A percentile compares a stretch with the other conserved stretches of the same genome.
These are phyloP conservation scores for Solea senegalensis DNA, from an alignment of 2,113 vertebrate species.

Conservation along the genomic window DNA sequence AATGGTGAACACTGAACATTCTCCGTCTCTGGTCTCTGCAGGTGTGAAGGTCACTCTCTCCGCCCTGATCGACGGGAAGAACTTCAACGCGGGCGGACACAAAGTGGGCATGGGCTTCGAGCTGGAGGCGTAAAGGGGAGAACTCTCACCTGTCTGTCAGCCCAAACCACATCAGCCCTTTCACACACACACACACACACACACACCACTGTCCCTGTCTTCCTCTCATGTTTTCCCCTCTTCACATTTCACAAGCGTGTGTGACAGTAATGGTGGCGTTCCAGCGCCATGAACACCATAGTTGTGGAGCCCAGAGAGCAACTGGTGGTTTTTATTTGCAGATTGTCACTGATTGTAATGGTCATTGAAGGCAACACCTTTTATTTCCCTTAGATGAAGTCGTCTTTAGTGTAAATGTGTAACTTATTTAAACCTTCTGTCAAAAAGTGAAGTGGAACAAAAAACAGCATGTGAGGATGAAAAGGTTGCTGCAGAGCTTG, in stretches of 20 bases:
- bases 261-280: constrained; percentile 40
- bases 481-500: constrained; percentile 19
- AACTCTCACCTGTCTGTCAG: neutral
- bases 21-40: constrained; percentile 53
- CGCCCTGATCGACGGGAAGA: constrained; percentile 94
- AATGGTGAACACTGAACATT: no score
- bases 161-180: constrained; percentile 7
- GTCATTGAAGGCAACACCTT: constrained; percentile 43
- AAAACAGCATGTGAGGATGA: constrained; percentile 50
- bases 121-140: constrained; percentile 87
- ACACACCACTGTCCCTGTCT: neutral
- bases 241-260: constrained; percentile 29
- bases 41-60: constrained; percentile 95
- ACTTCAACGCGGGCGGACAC: constrained; percentile 94
- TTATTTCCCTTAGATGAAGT: constrained; percentile 48
- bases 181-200: neutral
- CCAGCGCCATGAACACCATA: constrained; percentile 27
- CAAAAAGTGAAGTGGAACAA: neutral
- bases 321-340: neutral
- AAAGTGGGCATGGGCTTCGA: constrained; percentile 96
- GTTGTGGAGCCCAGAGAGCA: neutral
- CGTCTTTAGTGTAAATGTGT: constrained; percentile 39
- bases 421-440: constrained; percentile 41
- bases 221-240: neutral
- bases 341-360: neutral